phyloP scores from a whole-genome alignment of 2,113 vertebrate species.

The Trinectes maculatus region DNA sequence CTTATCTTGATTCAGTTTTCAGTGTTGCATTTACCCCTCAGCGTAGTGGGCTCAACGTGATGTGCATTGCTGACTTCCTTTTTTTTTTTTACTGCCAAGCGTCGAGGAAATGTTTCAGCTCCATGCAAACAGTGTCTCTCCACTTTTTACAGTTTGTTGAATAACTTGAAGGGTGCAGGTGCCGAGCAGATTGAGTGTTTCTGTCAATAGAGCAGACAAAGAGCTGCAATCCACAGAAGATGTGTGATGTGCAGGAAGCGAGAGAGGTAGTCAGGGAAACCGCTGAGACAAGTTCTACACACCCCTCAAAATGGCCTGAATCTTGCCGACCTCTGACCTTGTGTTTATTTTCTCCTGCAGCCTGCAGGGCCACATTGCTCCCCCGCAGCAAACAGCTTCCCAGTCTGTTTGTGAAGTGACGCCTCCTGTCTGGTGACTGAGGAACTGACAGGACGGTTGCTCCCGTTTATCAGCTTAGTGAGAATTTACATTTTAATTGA shows the following conservation, averaged over 20 bases:
- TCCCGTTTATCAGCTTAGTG: conserved; percentile 66
- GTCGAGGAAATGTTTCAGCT: conserved; percentile 43
- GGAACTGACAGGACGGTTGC: conserved; percentile 48
- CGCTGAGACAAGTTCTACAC: conserved; percentile 31
- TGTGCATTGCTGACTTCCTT: conserved; percentile 18
- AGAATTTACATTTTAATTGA: conserved; percentile 81
- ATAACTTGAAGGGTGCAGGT: conserved; percentile 50
- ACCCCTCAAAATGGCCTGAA: conserved; percentile 32
- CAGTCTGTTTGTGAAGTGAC: conserved; percentile 19
- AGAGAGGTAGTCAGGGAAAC: conserved; percentile 15
- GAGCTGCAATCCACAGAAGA: conserved; percentile 29
- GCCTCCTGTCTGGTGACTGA: conserved; percentile 46
- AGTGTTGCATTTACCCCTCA: conserved; percentile 56
- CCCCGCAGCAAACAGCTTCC: conserved; percentile 36
- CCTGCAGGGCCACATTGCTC: conserved; percentile 36
- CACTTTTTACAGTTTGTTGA: conserved; percentile 34
- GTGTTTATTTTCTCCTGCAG: conserved; percentile 39
- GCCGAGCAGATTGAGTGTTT: conserved; percentile 41
- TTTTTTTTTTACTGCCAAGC: background rate
- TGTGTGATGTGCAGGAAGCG: conserved; percentile 1
- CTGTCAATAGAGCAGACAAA: conserved; percentile 51
- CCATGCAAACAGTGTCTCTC: conserved; percentile 45
- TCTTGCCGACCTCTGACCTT: conserved; percentile 33
- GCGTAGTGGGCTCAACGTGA: conserved; percentile 39
- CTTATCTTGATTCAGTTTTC: conserved; percentile 41